A percentile compares a stretch with the other conserved stretches of the same genome.
These are phyloP conservation scores for Spongilla lacustris DNA, from an alignment of 37 sponge, comb jelly and placozoan species.

Conservation along the genomic window DNA sequence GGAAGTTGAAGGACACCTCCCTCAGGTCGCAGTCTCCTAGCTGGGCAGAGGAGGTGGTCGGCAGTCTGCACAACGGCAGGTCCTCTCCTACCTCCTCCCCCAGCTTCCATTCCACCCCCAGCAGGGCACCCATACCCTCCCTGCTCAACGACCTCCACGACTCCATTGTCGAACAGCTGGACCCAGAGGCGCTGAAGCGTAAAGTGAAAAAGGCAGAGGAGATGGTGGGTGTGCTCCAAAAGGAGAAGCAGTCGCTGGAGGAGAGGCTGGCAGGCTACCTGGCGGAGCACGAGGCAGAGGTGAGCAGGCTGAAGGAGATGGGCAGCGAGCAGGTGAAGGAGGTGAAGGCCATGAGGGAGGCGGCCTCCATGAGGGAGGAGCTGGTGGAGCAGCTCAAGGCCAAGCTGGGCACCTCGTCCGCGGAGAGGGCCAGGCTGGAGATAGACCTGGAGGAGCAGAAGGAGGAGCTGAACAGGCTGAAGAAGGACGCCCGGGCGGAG, in stretches of 20 bases:
- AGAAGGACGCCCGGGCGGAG: slow-evolving; percentile 21
- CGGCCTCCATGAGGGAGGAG: slow-evolving; percentile 51
- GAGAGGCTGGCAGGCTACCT: slow-evolving; percentile 27
- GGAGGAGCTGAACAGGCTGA: slow-evolving; percentile 43
- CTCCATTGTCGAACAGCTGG: background rate
- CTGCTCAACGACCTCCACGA: slow-evolving; percentile 6
- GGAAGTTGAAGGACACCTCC: slow-evolving; percentile 50
- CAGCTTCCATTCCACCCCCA: background rate
- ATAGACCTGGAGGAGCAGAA: slow-evolving; percentile 66
- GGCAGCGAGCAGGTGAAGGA: slow-evolving; percentile 27
- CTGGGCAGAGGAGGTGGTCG: slow-evolving; percentile 20
- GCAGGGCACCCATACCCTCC: background rate
- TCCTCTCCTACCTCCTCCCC: background rate
- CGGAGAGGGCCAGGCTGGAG: slow-evolving; percentile 54
- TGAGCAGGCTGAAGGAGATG: slow-evolving; percentile 6
- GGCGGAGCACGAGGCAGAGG: slow-evolving; percentile 21
- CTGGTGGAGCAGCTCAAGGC: slow-evolving; percentile 52
- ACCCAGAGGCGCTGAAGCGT: slow-evolving; percentile 47
- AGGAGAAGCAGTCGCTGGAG: slow-evolving; percentile 35
- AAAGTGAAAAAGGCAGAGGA: slow-evolving; percentile 45
- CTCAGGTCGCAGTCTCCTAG: slow-evolving; percentile 6
- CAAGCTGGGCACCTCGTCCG: slow-evolving; percentile 23
- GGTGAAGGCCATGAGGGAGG: slow-evolving; percentile 44
- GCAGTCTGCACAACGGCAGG: background rate
- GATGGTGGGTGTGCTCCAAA: slow-evolving; percentile 6